Evolutionary conservation across 1,140 invertebrate species (phyloP).

Genomic region (Cyclina sinensis): DNA sequence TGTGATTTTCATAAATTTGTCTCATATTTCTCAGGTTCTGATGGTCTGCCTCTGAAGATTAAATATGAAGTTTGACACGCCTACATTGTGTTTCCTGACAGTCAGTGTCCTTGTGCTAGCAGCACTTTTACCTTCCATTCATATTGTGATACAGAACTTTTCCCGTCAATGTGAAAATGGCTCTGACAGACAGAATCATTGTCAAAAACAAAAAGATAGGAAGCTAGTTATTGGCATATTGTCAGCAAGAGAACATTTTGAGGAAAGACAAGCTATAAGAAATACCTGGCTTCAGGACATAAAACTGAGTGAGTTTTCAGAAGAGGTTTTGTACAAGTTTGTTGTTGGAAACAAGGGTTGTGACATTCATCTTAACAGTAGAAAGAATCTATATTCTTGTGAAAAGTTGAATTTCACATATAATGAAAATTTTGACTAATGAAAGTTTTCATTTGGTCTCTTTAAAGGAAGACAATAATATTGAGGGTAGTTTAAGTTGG

Average conservation of each 20-base stretch:
- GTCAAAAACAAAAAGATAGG: not conserved
- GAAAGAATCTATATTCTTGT: constrained; percentile 57
- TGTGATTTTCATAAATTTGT: constrained; percentile 10
- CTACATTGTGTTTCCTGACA: not conserved
- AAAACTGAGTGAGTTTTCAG: not conserved
- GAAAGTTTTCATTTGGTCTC: not conserved
- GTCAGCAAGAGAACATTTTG: constrained; percentile 77
- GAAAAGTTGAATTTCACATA: constrained; percentile 18
- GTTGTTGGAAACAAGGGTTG: constrained; percentile 63
- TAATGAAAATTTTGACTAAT: not conserved
- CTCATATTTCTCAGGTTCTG: constrained; percentile 33
- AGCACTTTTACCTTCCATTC: not conserved
- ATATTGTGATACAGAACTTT: not conserved
- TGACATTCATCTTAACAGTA: constrained; percentile 35
- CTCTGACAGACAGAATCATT: not conserved
- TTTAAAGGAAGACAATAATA: not conserved
- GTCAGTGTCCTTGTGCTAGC: not conserved
- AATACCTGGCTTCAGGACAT: constrained; percentile 74
- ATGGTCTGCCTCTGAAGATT: not conserved
- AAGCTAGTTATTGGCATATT: constrained; percentile 75
- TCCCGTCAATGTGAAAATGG: not conserved
- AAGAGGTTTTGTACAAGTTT: constrained; percentile 49
- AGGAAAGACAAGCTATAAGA: constrained; percentile 74
- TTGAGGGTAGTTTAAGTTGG: not conserved
- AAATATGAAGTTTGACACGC: not conserved